phyloP scores from a whole-genome alignment of 2,888 invertebrate genomes.

The Salticus scenicus region DNA sequence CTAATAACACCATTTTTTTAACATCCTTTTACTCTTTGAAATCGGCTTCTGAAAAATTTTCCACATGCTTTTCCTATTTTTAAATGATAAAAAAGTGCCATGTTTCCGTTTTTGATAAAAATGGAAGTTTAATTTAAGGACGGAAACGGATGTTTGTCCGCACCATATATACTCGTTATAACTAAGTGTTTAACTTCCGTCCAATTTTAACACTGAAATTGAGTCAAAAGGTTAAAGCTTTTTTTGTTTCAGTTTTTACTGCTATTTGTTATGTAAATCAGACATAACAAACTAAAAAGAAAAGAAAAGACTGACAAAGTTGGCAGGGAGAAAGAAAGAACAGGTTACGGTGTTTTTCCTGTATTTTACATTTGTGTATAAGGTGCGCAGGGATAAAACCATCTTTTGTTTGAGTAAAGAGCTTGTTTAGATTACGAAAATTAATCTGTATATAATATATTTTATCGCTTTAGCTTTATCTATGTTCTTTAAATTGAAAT shows the following conservation, averaged over 20 bases:
- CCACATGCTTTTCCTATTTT: slow-evolving; percentile 11
- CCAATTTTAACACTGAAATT: slow-evolving; percentile 63
- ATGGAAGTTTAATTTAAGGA: slow-evolving; percentile 64
- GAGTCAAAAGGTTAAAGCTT: slow-evolving; percentile 55
- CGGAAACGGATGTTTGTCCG: slow-evolving; percentile 66
- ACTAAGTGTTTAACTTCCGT: slow-evolving; percentile 64
- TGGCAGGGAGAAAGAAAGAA: no score
- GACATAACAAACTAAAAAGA: neutral
- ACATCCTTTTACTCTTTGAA: slow-evolving; percentile 11
- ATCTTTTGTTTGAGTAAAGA: no score
- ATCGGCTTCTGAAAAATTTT: neutral
- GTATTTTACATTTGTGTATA: no score
- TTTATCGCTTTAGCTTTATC: no score
- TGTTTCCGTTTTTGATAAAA: slow-evolving; percentile 56
- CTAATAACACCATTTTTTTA: neutral
- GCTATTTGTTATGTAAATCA: slow-evolving; percentile 55
- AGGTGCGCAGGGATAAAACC: no score
- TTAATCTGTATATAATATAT: no score
- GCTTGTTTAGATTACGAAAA: no score
- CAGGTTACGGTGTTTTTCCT: no score
- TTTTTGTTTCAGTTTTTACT: slow-evolving; percentile 37
- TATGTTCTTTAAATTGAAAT: no score
- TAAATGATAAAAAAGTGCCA: slow-evolving; percentile 32
- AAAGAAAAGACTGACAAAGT: no score
- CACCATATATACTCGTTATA: slow-evolving; percentile 62